Evolutionary conservation across 1,140 invertebrate species (phyloP).

Genomic region (Leptopilina clavipes): DNA sequence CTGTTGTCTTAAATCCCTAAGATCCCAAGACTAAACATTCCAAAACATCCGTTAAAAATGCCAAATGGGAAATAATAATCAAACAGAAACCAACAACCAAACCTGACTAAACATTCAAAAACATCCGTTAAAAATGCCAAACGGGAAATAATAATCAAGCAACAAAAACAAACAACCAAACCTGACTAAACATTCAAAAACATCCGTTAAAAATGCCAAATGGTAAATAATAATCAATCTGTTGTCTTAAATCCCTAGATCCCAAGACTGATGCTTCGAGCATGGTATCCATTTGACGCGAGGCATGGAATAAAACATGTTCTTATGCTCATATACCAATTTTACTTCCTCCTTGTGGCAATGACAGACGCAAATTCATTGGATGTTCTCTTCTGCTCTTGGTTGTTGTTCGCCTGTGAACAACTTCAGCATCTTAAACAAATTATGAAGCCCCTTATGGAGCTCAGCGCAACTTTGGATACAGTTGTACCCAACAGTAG

Average conservation of each 20-base stretch:
- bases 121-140: too few relatives aligned
- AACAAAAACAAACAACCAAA: too few relatives aligned
- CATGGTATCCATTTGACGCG: constrained; percentile 85
- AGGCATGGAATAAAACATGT: constrained; percentile 81
- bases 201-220: too few relatives aligned
- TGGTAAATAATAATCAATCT: not conserved
- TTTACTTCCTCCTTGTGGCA: constrained; percentile 84
- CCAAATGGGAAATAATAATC: too few relatives aligned
- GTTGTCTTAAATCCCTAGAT: constrained; percentile 61
- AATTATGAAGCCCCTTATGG: constrained; percentile 89
- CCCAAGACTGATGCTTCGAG: constrained; percentile 83
- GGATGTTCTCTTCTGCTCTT: constrained; percentile 87
- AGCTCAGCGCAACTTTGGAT: constrained; percentile 86
- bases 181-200: too few relatives aligned
- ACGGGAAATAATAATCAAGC: too few relatives aligned
- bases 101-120: too few relatives aligned
- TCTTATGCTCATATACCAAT: constrained; percentile 80
- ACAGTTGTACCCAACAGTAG: constrained; percentile 86
- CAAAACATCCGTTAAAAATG: too few relatives aligned
- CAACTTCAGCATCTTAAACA: constrained; percentile 88
- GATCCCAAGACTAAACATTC: constrained; percentile 84
- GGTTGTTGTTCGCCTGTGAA: constrained; percentile 88
- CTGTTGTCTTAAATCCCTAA: constrained; percentile 37
- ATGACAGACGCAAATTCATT: constrained; percentile 83
- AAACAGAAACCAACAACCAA: constrained; percentile 78